A percentile compares a stretch with the other conserved stretches of the same genome.
phyloP scores from a whole-genome alignment of 2,113 vertebrate genomes.

The Hippocampus barbouri region DNA sequence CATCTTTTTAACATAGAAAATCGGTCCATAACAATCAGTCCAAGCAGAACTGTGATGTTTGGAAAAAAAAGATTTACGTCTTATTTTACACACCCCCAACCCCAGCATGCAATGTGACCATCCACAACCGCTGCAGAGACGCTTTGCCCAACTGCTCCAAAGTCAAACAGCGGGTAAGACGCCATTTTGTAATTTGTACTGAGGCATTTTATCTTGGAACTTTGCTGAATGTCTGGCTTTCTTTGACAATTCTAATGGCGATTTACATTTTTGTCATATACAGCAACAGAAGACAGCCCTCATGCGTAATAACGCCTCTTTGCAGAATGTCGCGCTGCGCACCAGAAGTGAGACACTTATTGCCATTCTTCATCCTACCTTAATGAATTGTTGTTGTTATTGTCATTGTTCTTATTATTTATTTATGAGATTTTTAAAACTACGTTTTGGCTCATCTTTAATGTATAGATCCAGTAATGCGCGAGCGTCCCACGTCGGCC shows the following conservation, averaged over 20 bases:
- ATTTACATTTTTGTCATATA: conserved; percentile 11
- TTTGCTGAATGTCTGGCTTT: not conserved
- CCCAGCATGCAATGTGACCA: conserved; percentile 88
- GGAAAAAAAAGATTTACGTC: too few species aligned
- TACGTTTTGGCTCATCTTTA: not conserved
- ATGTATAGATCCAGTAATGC: conserved; percentile 66
- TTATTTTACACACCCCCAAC: conserved; percentile 14
- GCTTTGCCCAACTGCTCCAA: conserved; percentile 88
- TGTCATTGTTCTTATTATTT: not conserved
- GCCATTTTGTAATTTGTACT: not conserved
- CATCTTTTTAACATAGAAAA: too few species aligned
- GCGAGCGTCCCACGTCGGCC: conserved; percentile 85
- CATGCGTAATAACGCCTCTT: conserved; percentile 79
- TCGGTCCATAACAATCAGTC: too few species aligned
- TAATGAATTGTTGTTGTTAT: not conserved
- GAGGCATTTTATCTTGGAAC: not conserved
- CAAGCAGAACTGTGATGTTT: not conserved
- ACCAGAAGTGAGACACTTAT: conserved; percentile 79
- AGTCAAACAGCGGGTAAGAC: conserved; percentile 90
- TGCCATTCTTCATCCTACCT: not conserved
- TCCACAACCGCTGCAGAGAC: conserved; percentile 94
- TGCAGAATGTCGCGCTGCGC: conserved; percentile 82
- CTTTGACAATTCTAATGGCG: not conserved
- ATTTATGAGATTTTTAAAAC: not conserved
- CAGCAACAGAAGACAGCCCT: conserved; percentile 87